Percentiles rank a stretch among this genome's conserved stretches.
phyloP scores from a whole-genome alignment of 2,888 invertebrate genomes.

The Halictus ligatus region DNA sequence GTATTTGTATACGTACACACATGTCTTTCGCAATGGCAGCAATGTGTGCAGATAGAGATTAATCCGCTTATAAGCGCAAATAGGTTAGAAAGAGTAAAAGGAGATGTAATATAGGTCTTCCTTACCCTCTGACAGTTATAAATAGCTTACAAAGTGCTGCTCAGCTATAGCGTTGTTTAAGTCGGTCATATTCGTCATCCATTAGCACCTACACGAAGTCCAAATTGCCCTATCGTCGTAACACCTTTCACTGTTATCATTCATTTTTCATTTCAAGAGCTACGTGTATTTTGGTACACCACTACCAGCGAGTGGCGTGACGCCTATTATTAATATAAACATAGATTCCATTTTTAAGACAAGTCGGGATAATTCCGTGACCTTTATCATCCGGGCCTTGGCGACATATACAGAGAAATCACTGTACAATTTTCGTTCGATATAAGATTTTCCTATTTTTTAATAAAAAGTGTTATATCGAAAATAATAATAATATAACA shows the following conservation, averaged over 20 bases:
- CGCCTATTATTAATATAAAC: not conserved
- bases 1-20: not conserved
- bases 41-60: conserved; percentile 17
- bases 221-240: not conserved
- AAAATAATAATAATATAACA: no score
- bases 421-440: no score
- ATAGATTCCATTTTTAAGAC: not conserved
- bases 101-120: conserved; percentile 24
- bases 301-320: not conserved
- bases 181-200: not conserved
- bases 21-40: not conserved
- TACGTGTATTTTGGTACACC: not conserved
- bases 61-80: conserved; percentile 34
- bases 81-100: conserved; percentile 37
- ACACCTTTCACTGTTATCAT: not conserved
- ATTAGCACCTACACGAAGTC: not conserved
- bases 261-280: not conserved
- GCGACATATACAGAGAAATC: no score
- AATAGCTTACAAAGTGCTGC: conserved; percentile 29
- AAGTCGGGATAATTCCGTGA: no score
- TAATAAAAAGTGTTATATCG: no score
- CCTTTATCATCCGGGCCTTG: no score
- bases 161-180: conserved; percentile 1
- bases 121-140: conserved; percentile 30
- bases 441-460: no score